Conservation (phyloP, 2,888 invertebrate species). For the Drosophila suboccidentalis region DNA sequence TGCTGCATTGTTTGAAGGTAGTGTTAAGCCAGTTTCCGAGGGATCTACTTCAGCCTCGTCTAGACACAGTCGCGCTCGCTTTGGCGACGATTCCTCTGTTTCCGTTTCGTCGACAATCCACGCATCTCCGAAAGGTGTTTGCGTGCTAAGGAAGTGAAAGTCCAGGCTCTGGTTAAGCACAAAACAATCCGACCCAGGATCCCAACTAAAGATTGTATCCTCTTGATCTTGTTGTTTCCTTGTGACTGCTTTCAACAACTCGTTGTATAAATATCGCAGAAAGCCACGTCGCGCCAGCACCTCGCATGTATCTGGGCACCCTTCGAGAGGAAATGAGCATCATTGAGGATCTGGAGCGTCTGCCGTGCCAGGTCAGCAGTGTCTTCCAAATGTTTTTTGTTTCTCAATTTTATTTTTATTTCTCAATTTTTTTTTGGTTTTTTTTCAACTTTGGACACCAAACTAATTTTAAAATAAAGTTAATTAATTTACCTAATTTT, state of each 20-base stretch:
- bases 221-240: conserved; percentile 49
- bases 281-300: conserved; percentile 94
- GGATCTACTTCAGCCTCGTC: neutral
- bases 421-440: too few species aligned
- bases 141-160: conserved; percentile 94
- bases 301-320: conserved; percentile 87
- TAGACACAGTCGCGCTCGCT: conserved; percentile 46
- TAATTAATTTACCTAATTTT: too few species aligned
- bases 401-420: too few species aligned
- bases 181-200: conserved; percentile 84
- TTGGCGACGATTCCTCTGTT: conserved; percentile 18
- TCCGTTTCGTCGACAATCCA: conserved; percentile 88
- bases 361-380: conserved; percentile 73
- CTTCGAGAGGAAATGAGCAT: conserved; percentile 76
- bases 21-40: conserved; percentile 1
- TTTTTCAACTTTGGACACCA: too few species aligned
- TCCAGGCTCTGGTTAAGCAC: conserved; percentile 87
- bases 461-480: too few species aligned
- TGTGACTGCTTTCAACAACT: conserved; percentile 85
- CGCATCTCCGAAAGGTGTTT: conserved; percentile 97
- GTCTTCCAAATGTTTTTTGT: conserved; percentile 69
- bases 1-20: conserved; percentile 1
- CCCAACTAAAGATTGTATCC: conserved; percentile 82
- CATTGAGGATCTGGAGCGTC: conserved; percentile 75
- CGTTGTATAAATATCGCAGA: conserved; percentile 90